Evolutionary conservation across 1,140 invertebrate species (phyloP).

Genomic region (Heliconius himera): DNA sequence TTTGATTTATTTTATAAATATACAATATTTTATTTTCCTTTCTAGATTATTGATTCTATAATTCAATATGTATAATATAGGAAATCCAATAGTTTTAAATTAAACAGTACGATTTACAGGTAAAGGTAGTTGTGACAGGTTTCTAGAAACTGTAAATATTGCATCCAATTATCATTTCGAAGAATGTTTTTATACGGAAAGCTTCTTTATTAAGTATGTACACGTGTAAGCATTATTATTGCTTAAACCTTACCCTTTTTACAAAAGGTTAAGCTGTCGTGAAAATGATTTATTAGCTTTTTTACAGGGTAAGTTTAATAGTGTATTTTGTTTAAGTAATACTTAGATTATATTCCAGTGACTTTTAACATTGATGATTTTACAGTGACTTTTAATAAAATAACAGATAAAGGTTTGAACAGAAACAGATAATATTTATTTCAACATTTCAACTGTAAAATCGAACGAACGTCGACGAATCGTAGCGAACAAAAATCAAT

Average conservation of each 20-base stretch:
- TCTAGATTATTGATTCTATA: neutral
- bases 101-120: neutral
- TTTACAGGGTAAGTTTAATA: slow-evolving; percentile 39
- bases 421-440: neutral
- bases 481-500: no score
- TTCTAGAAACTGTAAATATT: neutral
- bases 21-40: no score
- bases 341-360: neutral
- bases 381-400: neutral
- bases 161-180: neutral
- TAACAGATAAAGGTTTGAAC: neutral
- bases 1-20: no score
- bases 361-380: neutral
- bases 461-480: no score
- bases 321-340: neutral
- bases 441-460: neutral
- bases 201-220: neutral
- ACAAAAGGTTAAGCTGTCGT: slow-evolving; percentile 39
- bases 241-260: neutral
- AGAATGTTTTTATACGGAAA: neutral
- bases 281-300: slow-evolving; percentile 45
- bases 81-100: neutral
- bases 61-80: neutral
- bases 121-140: neutral
- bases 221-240: neutral